These are phyloP conservation scores for Selenia dentaria DNA, from an alignment of 2,888 invertebrate genomes.

Conservation along the genomic window DNA sequence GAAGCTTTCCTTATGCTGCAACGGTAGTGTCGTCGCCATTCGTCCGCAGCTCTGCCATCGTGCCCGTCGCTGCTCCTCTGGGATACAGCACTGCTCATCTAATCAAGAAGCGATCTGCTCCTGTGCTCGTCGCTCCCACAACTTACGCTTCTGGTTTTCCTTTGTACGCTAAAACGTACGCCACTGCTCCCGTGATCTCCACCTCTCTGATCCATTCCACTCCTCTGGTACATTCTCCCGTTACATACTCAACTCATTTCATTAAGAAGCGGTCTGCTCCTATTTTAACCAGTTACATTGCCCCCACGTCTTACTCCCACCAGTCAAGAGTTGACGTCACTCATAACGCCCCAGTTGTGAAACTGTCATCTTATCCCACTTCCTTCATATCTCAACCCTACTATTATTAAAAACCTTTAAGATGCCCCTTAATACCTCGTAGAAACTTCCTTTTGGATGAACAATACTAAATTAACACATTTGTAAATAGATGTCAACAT, in stretches of 20 bases:
- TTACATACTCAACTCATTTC: conserved; percentile 46
- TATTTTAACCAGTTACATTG: conserved; percentile 43
- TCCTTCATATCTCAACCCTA: conserved; percentile 33
- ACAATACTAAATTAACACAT: conserved; percentile 2
- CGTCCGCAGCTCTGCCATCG: conserved; percentile 15
- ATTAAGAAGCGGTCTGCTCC: conserved; percentile 62
- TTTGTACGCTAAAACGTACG: conserved; percentile 47
- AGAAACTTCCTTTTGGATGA: too few species aligned
- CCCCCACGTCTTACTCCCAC: conserved; percentile 51
- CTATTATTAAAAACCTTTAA: conserved; percentile 2
- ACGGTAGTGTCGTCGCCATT: conserved; percentile 28
- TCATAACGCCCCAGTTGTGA: conserved; percentile 42
- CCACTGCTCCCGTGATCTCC: conserved; percentile 44
- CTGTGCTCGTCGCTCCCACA: conserved; percentile 33
- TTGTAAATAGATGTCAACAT: conserved; percentile 5
- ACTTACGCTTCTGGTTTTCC: conserved; percentile 48
- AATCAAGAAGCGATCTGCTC: conserved; percentile 45
- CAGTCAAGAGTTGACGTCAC: conserved; percentile 52
- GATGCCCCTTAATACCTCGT: background rate
- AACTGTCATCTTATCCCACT: conserved; percentile 45
- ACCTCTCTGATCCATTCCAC: conserved; percentile 49
- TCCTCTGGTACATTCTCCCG: conserved; percentile 50
- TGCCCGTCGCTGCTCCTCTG: conserved; percentile 35
- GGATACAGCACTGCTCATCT: conserved; percentile 47
- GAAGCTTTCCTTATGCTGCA: conserved; percentile 21